Evolutionary conservation across 2,113 vertebrate genomes (phyloP), one percentile per base, ranked within the genome.

Genomic region (Sula dactylatra): DNA sequence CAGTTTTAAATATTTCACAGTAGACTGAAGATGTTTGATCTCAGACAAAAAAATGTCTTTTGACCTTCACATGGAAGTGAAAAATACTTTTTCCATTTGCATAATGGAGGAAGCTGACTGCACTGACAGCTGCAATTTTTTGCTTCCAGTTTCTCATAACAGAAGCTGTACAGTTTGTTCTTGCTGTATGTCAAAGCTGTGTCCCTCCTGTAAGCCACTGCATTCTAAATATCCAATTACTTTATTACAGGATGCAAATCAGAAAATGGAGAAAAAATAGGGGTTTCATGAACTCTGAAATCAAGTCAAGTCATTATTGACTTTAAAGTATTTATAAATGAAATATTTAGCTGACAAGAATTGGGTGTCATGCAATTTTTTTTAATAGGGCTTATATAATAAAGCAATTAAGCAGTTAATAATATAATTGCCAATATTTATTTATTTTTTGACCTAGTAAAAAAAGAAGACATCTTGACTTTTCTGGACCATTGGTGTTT

Each of bases 321-420:
- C 84, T 89, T 95, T 56, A 94, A 94, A 96, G 82, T 90, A 89
- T 94, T 94, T 95, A 65, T 88, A 94, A 93, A 93, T 69, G 19
- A 81, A 82, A 77, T 66, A 69, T 83, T 76, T 78, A 70, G 34
- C 38, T 44, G 62, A 62, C 29, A 91, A 89, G 76, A 90, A 80
- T 86, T 95, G 83, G n/a, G 20, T 66, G 66, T 66, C 85, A 87
- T 59, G 7, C 10, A 58, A 1, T 88, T 86, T 54, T 44, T 73
- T 70, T 82, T 54, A 62, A 62, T 72, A 84, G 50, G 59, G n/a
- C 9, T 52, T 52, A 73, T 82, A 64, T 49, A 81, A 94, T 20
- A 82, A 94, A 91, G 31, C 54, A 56, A 36, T 87, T 88, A 29
- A 42, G 22, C 55, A 38, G 47, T 89, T 94, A 82, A 77, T 82